These are phyloP conservation scores for Globodera rostochiensis DNA, from an alignment of 1,140 invertebrate genomes.

Conservation along the genomic window DNA sequence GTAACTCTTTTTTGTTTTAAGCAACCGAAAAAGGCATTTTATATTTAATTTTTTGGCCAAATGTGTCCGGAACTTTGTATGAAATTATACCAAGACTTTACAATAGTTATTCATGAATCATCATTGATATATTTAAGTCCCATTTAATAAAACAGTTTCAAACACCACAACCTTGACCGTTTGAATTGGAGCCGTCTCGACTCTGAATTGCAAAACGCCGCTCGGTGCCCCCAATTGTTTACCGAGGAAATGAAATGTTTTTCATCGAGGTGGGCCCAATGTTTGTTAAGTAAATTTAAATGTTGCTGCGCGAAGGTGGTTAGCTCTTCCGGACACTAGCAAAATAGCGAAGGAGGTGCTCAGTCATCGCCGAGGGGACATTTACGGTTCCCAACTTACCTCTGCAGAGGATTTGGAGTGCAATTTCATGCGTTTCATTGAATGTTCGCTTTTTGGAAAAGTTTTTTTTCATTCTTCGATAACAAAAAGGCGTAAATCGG, in stretches of 20 bases:
- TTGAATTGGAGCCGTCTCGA: slow-evolving; percentile 60
- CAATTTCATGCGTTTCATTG: slow-evolving; percentile 51
- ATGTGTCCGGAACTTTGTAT: too few species aligned
- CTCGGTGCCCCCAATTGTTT: slow-evolving; percentile 37
- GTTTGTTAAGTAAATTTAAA: too few species aligned
- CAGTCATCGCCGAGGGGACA: slow-evolving; percentile 31
- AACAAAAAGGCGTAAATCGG: slow-evolving; percentile 9
- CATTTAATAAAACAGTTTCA: slow-evolving; percentile 42
- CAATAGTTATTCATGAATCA: too few species aligned
- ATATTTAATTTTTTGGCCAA: too few species aligned
- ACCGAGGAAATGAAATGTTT: slow-evolving; percentile 59
- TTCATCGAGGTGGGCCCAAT: slow-evolving; percentile 44
- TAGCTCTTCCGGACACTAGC: slow-evolving; percentile 47
- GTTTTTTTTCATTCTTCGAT: neutral
- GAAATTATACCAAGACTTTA: too few species aligned
- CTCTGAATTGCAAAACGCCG: slow-evolving; percentile 34
- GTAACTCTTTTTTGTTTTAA: slow-evolving; percentile 1
- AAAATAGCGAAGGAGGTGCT: slow-evolving; percentile 39
- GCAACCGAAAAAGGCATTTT: too few species aligned
- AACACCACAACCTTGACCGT: slow-evolving; percentile 58
- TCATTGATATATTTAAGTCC: slow-evolving; percentile 3
- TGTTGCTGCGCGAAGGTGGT: slow-evolving; percentile 30
- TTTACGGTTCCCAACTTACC: slow-evolving; percentile 26
- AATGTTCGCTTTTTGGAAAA: slow-evolving; percentile 19
- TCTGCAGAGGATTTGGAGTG: slow-evolving; percentile 38